phyloP scores from a whole-genome alignment of 2,113 vertebrate species.

The Notothenia coriiceps region DNA sequence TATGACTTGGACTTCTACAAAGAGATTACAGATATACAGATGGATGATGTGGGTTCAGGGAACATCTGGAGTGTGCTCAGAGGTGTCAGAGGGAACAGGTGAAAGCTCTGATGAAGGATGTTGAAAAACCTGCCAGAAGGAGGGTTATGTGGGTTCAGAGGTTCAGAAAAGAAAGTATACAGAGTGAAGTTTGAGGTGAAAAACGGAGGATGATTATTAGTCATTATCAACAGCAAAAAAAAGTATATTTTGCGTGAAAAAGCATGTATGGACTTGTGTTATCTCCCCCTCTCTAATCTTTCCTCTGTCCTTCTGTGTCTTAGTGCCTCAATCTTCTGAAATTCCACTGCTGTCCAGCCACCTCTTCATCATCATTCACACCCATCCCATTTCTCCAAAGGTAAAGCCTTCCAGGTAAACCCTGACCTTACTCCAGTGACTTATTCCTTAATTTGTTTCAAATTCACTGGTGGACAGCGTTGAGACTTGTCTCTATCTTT shows the following conservation, averaged over 20 bases:
- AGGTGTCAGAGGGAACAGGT: constrained; percentile 4
- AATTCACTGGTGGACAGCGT: neutral
- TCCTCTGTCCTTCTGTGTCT: constrained; percentile 33
- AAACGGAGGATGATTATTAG: constrained; percentile 20
- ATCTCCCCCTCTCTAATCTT: constrained; percentile 35
- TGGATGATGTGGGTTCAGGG: constrained; percentile 22
- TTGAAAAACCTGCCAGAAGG: neutral
- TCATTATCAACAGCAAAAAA: constrained; percentile 20
- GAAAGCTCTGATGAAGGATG: constrained; percentile 14
- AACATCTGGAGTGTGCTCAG: constrained; percentile 28
- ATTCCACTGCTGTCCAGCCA: constrained; percentile 61
- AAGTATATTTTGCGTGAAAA: constrained; percentile 7
- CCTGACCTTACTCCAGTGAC: neutral
- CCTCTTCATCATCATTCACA: constrained; percentile 56
- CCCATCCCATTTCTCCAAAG: constrained; percentile 65
- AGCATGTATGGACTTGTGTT: constrained; percentile 57
- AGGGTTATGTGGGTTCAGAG: neutral
- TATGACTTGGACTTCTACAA: constrained; percentile 22
- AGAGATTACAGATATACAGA: constrained; percentile 8
- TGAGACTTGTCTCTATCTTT: neutral
- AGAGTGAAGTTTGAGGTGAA: constrained; percentile 15
- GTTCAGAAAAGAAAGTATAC: constrained; percentile 11
- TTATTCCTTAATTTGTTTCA: neutral
- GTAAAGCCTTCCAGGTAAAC: constrained; percentile 33
- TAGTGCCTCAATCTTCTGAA: constrained; percentile 38